Percentiles rank a stretch among this genome's conserved stretches.
Evolutionary conservation across 2,888 invertebrate species (phyloP).

Genomic region (Thysanoteuthis rhombus): DNA sequence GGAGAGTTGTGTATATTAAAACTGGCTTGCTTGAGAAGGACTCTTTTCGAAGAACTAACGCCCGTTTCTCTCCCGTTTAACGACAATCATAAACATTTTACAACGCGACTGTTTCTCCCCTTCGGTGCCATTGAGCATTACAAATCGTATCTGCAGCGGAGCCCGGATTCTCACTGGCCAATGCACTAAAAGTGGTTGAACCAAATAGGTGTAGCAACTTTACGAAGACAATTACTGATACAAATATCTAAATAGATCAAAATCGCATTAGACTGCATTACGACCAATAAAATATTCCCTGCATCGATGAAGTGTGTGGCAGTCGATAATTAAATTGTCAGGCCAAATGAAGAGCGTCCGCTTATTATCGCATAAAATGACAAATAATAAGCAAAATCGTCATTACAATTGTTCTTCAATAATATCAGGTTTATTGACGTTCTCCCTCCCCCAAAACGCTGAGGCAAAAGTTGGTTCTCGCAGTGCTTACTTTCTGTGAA

Average conservation of each 20-base stretch:
- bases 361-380: too few species aligned
- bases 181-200: not conserved
- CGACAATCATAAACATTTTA: not conserved
- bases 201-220: too few species aligned
- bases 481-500: too few species aligned
- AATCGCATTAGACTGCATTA: not conserved
- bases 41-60: not conserved
- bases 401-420: too few species aligned
- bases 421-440: too few species aligned
- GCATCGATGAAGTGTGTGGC: not conserved
- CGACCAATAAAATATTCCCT: too few species aligned
- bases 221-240: not conserved
- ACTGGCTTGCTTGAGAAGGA: not conserved
- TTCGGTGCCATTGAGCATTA: not conserved
- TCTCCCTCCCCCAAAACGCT: too few species aligned
- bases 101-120: not conserved
- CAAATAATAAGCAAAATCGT: too few species aligned
- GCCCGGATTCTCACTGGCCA: not conserved
- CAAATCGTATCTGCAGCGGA: not conserved
- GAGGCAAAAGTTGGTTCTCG: too few species aligned
- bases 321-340: too few species aligned
- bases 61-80: not conserved
- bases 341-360: too few species aligned
- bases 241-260: slow-evolving; percentile 12
- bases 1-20: too few species aligned